These are phyloP conservation scores for Allacma fusca DNA, from an alignment of 2,888 invertebrate genomes.

Conservation along the genomic window DNA sequence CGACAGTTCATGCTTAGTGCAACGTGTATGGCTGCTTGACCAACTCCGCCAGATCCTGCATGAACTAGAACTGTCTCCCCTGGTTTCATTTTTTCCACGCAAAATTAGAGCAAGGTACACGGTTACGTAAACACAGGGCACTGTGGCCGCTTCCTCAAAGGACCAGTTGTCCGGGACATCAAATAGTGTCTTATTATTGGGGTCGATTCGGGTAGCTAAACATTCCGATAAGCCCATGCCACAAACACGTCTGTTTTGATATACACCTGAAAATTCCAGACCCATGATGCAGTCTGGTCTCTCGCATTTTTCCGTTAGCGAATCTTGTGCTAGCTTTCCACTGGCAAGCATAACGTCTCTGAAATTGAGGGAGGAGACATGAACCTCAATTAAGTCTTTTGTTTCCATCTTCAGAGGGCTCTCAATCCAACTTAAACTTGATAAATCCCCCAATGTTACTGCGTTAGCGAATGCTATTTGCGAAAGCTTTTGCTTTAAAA, in stretches of 20 bases:
- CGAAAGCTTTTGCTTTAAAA: background rate
- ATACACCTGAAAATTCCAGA: slow-evolving; percentile 69
- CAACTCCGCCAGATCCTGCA: slow-evolving; percentile 76
- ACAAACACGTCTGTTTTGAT: slow-evolving; percentile 65
- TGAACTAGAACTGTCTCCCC: slow-evolving; percentile 68
- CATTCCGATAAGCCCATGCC: slow-evolving; percentile 66
- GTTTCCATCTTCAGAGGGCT: slow-evolving; percentile 73
- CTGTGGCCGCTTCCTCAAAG: slow-evolving; percentile 73
- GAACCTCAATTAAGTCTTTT: slow-evolving; percentile 65
- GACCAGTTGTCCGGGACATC: slow-evolving; percentile 70
- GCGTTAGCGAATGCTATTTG: slow-evolving; percentile 93
- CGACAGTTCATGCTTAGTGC: slow-evolving; percentile 73
- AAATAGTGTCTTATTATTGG: slow-evolving; percentile 68
- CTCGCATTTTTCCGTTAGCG: slow-evolving; percentile 68
- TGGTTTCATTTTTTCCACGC: slow-evolving; percentile 67
- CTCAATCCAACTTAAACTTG: slow-evolving; percentile 92
- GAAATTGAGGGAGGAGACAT: slow-evolving; percentile 88
- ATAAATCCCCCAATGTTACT: slow-evolving; percentile 88
- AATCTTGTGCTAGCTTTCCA: slow-evolving; percentile 85
- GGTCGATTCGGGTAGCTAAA: slow-evolving; percentile 68
- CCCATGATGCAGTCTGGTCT: slow-evolving; percentile 71
- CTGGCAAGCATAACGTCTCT: slow-evolving; percentile 94
- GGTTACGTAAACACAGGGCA: slow-evolving; percentile 73
- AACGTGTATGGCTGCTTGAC: slow-evolving; percentile 79
- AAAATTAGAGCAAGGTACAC: slow-evolving; percentile 71